Evolutionary conservation across 2,888 invertebrate genomes (phyloP).

Genomic region (Heliconius aoede): DNA sequence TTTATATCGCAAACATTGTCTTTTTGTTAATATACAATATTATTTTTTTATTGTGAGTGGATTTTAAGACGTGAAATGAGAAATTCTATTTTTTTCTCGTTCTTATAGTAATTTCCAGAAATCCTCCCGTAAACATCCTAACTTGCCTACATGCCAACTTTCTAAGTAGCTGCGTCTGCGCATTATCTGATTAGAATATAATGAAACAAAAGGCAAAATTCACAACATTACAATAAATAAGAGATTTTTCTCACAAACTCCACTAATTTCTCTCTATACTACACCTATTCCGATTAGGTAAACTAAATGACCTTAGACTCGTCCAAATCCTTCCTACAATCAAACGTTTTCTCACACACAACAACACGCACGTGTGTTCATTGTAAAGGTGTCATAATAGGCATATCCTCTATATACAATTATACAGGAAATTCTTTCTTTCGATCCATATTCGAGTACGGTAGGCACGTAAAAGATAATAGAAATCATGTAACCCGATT

Average conservation of each 20-base stretch:
- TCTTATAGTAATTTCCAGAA: background rate
- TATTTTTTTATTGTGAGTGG: too few relatives aligned
- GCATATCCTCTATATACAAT: slow-evolving; percentile 72
- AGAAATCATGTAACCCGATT: slow-evolving; percentile 32
- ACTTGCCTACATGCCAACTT: background rate
- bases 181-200: too few relatives aligned
- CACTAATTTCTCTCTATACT: background rate
- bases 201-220: too few relatives aligned
- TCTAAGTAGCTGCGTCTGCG: too few relatives aligned
- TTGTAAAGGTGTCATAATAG: slow-evolving; percentile 62
- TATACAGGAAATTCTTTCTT: slow-evolving; percentile 79
- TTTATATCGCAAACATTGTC: too few relatives aligned
- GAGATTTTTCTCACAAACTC: background rate
- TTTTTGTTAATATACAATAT: too few relatives aligned
- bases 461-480: slow-evolving; percentile 62
- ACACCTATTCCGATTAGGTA: background rate
- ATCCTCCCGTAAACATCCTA: background rate
- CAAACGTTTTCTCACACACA: slow-evolving; percentile 66
- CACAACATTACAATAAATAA: background rate
- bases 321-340: slow-evolving; percentile 6
- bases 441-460: slow-evolving; percentile 62
- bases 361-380: slow-evolving; percentile 67
- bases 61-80: too few relatives aligned
- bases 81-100: too few relatives aligned
- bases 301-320: slow-evolving; percentile 18